Evolutionary conservation across 2,797 vertebrate genomes (phyloP), one percentile per base, ranked within the genome.

Genomic region (Thaleichthys pacificus): DNA sequence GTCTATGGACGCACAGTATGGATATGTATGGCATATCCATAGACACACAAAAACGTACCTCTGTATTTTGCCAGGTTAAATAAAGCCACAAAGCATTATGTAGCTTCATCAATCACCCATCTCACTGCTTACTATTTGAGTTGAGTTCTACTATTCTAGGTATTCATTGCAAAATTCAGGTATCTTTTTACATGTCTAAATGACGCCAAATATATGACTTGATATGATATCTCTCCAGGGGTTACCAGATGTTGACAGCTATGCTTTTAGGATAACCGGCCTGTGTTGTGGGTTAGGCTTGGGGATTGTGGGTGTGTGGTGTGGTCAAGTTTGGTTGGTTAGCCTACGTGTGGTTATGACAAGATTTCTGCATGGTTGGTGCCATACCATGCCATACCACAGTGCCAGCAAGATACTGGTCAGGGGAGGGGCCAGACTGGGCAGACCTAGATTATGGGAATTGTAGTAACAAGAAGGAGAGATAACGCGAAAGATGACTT

Each of bases 161-260:
- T 60, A 72, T 76, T 70, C 54, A 73, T 91, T 87, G 86, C 85
- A 85, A 84, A 85, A 89, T 89, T 90, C 89, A 92, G 86, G 89
- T 91, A 89, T 89, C 69, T 85, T 89, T 74, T 88, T 84, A 86
- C 78, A 83, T 88, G 80, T 84, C 82, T 90, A 86, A 80, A 82
- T 82, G 76, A 91, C 88, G 82, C 92, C 90, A 93, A 93, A 93
- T 91, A 91, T 82, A 91, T 81, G 28, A 79, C 68, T 77, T 80
- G 0, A 47, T 47, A 47, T 85, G 66, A 66, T 85, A 78, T 83
- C 83, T 81, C 78, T 80, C 32, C 78, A 78, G 71, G 76, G 63
- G 73, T 87, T 80, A 82, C 73, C 71, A 72, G 76, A 71, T 72
- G 74, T 64, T 82, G 28, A 66, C 64, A 61, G 77, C 70, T 5